Percentiles rank a stretch among this genome's conserved stretches.
Evolutionary conservation across 1,140 invertebrate genomes (phyloP).

Genomic region (Bombus consobrinus): DNA sequence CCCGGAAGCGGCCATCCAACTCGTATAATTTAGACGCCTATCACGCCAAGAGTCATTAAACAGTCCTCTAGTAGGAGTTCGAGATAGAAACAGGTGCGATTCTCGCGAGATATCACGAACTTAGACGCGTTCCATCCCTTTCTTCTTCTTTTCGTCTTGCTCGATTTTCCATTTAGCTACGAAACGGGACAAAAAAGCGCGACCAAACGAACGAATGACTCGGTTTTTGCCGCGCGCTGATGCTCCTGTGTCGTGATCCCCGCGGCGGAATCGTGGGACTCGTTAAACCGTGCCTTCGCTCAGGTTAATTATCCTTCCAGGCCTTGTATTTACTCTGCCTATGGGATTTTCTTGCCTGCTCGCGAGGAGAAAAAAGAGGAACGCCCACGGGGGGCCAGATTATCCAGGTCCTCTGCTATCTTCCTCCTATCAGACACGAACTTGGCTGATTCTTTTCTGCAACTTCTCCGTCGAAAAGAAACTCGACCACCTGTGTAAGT

Average conservation of each 20-base stretch:
- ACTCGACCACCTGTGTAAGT: neutral
- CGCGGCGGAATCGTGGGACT: constrained; percentile 53
- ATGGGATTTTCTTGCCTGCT: constrained; percentile 5
- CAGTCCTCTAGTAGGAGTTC: neutral
- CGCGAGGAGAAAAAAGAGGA: neutral
- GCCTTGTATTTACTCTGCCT: constrained; percentile 15
- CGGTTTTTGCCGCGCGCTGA: constrained; percentile 33
- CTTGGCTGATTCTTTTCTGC: neutral
- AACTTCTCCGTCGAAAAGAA: neutral
- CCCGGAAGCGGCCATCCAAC: constrained; percentile 26
- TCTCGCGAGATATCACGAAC: constrained; percentile 10
- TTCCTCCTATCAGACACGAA: constrained; percentile 34
- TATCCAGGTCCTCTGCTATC: constrained; percentile 25
- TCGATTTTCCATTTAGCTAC: constrained; percentile 12
- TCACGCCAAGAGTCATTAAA: constrained; percentile 41
- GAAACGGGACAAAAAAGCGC: constrained; percentile 39
- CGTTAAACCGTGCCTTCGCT: constrained; percentile 43
- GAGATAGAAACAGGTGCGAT: constrained; percentile 37
- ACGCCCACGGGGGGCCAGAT: constrained; percentile 13
- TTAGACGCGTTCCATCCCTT: neutral
- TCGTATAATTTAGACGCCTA: constrained; percentile 49
- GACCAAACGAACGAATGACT: constrained; percentile 45
- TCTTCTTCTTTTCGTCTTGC: no score
- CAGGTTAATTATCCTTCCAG: constrained; percentile 51
- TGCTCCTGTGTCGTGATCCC: constrained; percentile 44